These are phyloP conservation scores for Todiramphus saurophagus DNA, from an alignment of 2,113 vertebrate genomes.

Conservation along the genomic window DNA sequence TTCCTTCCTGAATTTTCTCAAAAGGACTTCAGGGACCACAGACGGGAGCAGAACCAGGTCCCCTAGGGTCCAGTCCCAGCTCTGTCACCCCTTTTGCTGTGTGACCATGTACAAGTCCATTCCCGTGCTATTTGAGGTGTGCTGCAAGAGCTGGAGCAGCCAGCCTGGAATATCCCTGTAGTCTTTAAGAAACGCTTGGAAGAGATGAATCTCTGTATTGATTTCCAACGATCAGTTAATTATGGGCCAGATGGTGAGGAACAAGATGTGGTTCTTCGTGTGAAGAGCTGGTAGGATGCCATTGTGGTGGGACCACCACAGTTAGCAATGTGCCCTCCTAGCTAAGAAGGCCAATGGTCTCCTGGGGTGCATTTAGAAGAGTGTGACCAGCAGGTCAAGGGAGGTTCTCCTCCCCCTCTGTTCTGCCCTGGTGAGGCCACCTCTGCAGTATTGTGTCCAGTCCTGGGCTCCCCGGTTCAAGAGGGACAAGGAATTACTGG, in stretches of 20 bases:
- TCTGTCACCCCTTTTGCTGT: neutral
- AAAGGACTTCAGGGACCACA: neutral
- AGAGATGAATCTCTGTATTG: neutral
- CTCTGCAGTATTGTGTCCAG: too few relatives aligned
- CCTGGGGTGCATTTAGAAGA: too few relatives aligned
- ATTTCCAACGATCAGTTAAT: neutral
- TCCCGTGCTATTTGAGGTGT: neutral
- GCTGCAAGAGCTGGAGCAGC: neutral
- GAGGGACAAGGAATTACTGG: too few relatives aligned
- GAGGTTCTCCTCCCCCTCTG: too few relatives aligned
- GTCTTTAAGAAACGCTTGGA: neutral
- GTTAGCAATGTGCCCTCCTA: neutral
- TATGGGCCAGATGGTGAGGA: neutral
- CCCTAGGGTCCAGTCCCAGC: neutral
- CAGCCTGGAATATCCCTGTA: neutral
- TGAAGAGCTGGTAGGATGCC: neutral
- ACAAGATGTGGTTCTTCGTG: neutral
- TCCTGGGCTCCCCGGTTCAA: too few relatives aligned
- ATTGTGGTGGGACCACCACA: neutral
- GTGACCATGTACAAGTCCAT: neutral
- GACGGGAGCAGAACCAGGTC: neutral
- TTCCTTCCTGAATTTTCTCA: neutral
- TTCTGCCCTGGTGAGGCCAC: too few relatives aligned
- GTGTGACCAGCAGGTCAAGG: too few relatives aligned
- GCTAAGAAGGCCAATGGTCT: too few relatives aligned